Evolutionary conservation across 2,888 invertebrate species (phyloP), one percentile per base, ranked within the genome.

Genomic region (Eulithis prunata): DNA sequence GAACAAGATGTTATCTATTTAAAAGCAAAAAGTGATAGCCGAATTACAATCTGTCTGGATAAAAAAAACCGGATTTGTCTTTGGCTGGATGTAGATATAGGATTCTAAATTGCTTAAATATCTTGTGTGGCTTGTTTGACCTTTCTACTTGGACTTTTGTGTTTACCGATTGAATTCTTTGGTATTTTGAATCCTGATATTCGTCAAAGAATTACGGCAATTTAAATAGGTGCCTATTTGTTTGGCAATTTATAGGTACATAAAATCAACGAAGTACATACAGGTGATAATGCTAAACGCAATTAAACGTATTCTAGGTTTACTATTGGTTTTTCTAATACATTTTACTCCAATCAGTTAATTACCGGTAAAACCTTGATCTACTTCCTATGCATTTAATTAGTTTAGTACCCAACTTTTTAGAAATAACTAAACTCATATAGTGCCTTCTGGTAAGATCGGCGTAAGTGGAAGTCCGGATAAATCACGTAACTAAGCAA

Each of bases 361-460:
- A 66, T 59, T 13, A 52, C 63, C 63, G 59, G 49, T 8, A 60
- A 60, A 64, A 56, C 68, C 58, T 68, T 57, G 61, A 45, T 52
- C 11, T 49, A 58, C 57, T 58, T 60, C 57, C 54, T 58, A 45
- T 47, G 5, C 46, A 57, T 28, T 47, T 32, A 12, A 43, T 43
- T 55, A 36, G 14, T 47, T 49, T 21, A 10, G 47, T 36, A 38
- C 45, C 4, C 12, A 4, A n/a, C 45, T 6, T 5, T 32, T 2
- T 32, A 32, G 6, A 32, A 32, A 32, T 6, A 4, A 32, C 32
- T 32, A 32, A 32, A 32, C 5, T 32, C 21, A 21, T 21, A n/a
- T n/a, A n/a, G n/a, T n/a, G n/a, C n/a, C n/a, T n/a, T n/a, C n/a
- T n/a, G n/a, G n/a, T n/a, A n/a, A n/a, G n/a, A n/a, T n/a, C n/a